Evolutionary conservation across 2,888 invertebrate genomes (phyloP).

Genomic region (Sminthurides aquaticus): DNA sequence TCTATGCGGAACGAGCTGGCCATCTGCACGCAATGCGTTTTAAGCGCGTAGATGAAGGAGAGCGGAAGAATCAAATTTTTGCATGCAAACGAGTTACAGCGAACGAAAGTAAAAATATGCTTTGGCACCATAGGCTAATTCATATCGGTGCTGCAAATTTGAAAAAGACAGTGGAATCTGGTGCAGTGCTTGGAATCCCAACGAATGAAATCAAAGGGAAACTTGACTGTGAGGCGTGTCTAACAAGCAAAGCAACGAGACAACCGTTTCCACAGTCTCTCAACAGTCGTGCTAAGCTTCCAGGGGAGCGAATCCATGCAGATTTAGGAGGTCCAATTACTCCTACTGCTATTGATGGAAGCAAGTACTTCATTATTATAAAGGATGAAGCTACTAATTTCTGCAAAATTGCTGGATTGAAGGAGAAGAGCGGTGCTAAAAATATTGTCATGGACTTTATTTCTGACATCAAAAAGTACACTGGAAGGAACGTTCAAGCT

Average conservation of each 20-base stretch:
- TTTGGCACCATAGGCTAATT: slow-evolving; percentile 13
- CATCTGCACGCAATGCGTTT: background rate
- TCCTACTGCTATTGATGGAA: background rate
- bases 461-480: slow-evolving; percentile 19
- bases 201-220: background rate
- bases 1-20: background rate
- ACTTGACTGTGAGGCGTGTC: background rate
- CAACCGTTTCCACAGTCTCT: background rate
- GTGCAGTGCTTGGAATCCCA: background rate
- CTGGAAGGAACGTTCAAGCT: slow-evolving; percentile 18
- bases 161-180: background rate
- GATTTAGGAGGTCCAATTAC: slow-evolving; percentile 3
- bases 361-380: slow-evolving; percentile 10
- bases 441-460: slow-evolving; percentile 7
- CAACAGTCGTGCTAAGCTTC: background rate
- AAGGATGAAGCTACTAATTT: slow-evolving; percentile 11
- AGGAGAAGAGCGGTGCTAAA: slow-evolving; percentile 4
- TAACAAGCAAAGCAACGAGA: background rate
- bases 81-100: too few relatives aligned
- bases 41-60: too few relatives aligned
- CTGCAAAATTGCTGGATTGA: background rate
- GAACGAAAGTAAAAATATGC: background rate
- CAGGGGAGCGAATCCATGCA: background rate
- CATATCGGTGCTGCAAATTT: background rate
- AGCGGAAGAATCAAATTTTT: too few relatives aligned